Evolutionary conservation across 2,113 vertebrate species (phyloP).

Genomic region (Jaculus jaculus): DNA sequence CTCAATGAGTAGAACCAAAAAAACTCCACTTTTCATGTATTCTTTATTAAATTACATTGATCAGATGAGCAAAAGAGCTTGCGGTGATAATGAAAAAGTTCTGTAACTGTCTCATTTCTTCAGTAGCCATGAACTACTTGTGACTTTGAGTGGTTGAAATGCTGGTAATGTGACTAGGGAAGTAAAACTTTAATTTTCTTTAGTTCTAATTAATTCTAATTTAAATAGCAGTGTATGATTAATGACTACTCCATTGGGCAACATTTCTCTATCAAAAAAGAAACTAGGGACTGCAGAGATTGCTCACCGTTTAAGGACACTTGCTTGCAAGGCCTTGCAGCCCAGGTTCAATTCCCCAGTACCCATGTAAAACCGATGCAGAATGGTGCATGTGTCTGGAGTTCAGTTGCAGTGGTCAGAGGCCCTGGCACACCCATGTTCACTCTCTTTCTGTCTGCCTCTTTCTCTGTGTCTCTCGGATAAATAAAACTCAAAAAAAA

Average conservation of each 20-base stretch:
- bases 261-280: not conserved
- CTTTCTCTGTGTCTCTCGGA: no score
- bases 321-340: no score
- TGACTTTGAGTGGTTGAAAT: not conserved
- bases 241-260: not conserved
- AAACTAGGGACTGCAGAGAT: not conserved
- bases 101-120: not conserved
- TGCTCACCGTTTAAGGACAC: no score
- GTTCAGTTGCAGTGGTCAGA: no score
- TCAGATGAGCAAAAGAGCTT: not conserved
- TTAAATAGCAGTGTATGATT: not conserved
- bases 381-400: no score
- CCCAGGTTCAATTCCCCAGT: no score
- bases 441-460: no score
- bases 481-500: no score
- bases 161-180: not conserved
- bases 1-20: not conserved
- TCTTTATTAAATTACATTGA: not conserved
- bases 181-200: not conserved
- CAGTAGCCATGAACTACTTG: not conserved
- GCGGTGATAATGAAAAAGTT: not conserved
- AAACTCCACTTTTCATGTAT: not conserved
- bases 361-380: no score
- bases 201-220: constrained; percentile 3
- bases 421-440: no score